Evolutionary conservation across 2,797 vertebrate genomes (phyloP).

Genomic region (Pyrocephalus nanus): DNA sequence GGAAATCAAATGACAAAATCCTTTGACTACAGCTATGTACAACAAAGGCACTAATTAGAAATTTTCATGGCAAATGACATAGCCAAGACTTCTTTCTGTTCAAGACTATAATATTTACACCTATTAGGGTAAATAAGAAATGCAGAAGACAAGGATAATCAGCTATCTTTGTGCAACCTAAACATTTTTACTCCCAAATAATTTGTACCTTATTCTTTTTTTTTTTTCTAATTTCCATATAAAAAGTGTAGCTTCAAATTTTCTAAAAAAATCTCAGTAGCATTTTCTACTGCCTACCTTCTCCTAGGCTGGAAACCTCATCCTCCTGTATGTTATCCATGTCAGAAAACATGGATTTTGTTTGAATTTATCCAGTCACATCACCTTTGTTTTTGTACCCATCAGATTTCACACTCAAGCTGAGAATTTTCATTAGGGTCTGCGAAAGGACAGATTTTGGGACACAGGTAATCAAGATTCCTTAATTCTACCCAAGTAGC

Average conservation of each 20-base stretch:
- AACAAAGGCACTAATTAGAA: conserved; percentile 3
- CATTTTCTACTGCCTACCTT: background rate
- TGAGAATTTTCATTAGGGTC: conserved; percentile 43
- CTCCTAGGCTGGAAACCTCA: background rate
- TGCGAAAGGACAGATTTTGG: background rate
- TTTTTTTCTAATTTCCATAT: background rate
- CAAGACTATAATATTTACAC: background rate
- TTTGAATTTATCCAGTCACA: background rate
- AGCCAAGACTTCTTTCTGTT: background rate
- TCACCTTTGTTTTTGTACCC: background rate
- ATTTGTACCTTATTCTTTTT: background rate
- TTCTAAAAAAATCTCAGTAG: background rate
- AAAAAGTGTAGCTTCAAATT: background rate
- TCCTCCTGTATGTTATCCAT: background rate
- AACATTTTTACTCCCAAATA: background rate
- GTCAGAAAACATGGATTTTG: background rate
- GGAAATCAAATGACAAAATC: conserved; percentile 25
- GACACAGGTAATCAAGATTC: background rate
- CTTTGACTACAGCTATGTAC: background rate
- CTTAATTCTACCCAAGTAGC: background rate
- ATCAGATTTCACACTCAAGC: conserved; percentile 22
- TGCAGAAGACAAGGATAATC: background rate
- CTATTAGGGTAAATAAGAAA: background rate
- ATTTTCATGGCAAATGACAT: background rate
- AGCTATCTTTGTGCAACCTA: background rate